Conservation (phyloP, 2,797 vertebrate species). For the Lagodon rhomboides region DNA sequence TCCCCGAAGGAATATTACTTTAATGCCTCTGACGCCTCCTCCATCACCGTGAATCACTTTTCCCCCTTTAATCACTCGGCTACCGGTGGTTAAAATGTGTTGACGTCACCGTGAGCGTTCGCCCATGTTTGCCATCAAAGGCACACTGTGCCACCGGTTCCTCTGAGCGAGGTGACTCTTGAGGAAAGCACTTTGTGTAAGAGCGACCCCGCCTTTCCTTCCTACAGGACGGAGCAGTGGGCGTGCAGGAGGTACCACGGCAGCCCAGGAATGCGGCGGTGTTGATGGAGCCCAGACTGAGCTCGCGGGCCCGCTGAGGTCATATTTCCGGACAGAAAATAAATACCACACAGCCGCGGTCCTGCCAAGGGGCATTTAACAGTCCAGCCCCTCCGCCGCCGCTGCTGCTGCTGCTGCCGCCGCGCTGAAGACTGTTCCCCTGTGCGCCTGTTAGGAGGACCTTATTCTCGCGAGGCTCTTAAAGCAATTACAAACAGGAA, state of each 20-base stretch:
- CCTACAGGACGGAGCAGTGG: slow-evolving; percentile 61
- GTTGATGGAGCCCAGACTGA: slow-evolving; percentile 67
- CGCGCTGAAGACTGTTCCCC: slow-evolving; percentile 24
- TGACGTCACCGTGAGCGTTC: slow-evolving; percentile 2
- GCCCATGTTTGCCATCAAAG: slow-evolving; percentile 33
- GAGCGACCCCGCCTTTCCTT: slow-evolving; percentile 75
- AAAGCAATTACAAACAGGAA: slow-evolving; percentile 80
- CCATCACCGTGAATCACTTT: slow-evolving; percentile 38
- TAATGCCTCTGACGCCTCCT: not conserved
- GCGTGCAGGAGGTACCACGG: slow-evolving; percentile 31
- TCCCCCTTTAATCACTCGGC: slow-evolving; percentile 10
- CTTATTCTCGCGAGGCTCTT: slow-evolving; percentile 70
- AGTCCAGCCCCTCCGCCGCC: slow-evolving; percentile 47
- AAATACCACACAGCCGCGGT: slow-evolving; percentile 63
- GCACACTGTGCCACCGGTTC: slow-evolving; percentile 13
- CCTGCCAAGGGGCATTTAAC: slow-evolving; percentile 70
- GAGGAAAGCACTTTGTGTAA: slow-evolving; percentile 59
- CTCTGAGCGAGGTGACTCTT: slow-evolving; percentile 49
- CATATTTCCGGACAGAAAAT: slow-evolving; percentile 80
- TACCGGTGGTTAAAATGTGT: not conserved
- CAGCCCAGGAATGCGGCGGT: slow-evolving; percentile 67
- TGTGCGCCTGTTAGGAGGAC: slow-evolving; percentile 53
- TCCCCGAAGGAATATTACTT: slow-evolving; percentile 14
- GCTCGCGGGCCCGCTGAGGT: slow-evolving; percentile 65
- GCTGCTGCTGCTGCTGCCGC: slow-evolving; percentile 20